Evolutionary conservation across 2,888 invertebrate species (phyloP).

Genomic region (Drosophila borealis): DNA sequence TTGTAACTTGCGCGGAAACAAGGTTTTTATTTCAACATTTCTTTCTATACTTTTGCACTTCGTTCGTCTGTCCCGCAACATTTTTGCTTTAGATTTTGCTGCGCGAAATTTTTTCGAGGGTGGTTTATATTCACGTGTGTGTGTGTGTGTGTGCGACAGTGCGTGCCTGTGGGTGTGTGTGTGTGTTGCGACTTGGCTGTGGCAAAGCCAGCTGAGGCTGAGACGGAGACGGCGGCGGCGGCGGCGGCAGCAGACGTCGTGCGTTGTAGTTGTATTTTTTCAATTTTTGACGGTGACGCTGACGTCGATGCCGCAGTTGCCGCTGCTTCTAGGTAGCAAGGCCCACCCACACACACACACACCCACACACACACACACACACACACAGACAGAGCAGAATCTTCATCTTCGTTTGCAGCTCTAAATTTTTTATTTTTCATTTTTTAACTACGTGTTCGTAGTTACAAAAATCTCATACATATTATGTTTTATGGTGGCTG

Average conservation of each 20-base stretch:
- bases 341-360: background rate
- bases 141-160: slow-evolving; percentile 38
- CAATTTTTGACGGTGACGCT: slow-evolving; percentile 41
- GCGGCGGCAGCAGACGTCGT: slow-evolving; percentile 23
- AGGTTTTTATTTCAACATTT: slow-evolving; percentile 81
- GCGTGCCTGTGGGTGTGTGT: slow-evolving; percentile 47
- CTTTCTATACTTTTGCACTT: slow-evolving; percentile 72
- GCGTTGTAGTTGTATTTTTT: slow-evolving; percentile 50
- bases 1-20: slow-evolving; percentile 81
- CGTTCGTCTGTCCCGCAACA: slow-evolving; percentile 25
- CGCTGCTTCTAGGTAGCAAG: slow-evolving; percentile 42
- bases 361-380: background rate
- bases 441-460: slow-evolving; percentile 76
- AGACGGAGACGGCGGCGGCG: slow-evolving; percentile 32
- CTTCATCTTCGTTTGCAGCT: slow-evolving; percentile 63
- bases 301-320: slow-evolving; percentile 35
- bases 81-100: slow-evolving; percentile 75
- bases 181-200: slow-evolving; percentile 40
- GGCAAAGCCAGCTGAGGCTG: slow-evolving; percentile 44
- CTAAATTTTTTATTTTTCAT: slow-evolving; percentile 68
- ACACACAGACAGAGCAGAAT: slow-evolving; percentile 24
- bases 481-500: slow-evolving; percentile 65
- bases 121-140: slow-evolving; percentile 70
- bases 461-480: slow-evolving; percentile 71
- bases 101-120: slow-evolving; percentile 82